Evolutionary conservation across 2,888 invertebrate genomes (phyloP), one percentile per base, ranked within the genome.

Genomic region (Troglohyphantes excavatus): DNA sequence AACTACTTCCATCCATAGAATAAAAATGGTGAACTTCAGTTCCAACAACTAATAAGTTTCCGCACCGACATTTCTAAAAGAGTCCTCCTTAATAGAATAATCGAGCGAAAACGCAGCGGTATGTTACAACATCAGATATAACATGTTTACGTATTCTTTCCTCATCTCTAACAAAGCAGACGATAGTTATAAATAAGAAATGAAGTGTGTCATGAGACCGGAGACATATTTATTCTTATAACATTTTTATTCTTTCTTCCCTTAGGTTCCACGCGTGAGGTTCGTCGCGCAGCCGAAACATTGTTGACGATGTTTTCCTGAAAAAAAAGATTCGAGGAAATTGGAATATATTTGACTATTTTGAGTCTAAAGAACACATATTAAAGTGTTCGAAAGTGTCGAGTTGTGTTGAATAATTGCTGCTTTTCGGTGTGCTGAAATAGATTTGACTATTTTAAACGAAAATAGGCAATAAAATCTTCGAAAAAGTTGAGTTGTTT

Each of bases 101-200:
- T 11, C 5, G 17, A 17, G n/a, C 53, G 39, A 53, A n/a, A 53
- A 53, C 53, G 9, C 29, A 39, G 21, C 13, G 6, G 11, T 11
- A 39, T 21, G 23, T 23, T 72, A 26, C 72, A 81, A 21, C 72
- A 68, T 79, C 26, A 81, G 65, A 46, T 63, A 73, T 65, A 23
- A 39, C 21, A n/a, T 13, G 19, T 59, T 59, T 61, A 39, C 17
- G 9, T 73, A 46, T 63, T 73, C 61, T 27, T 83, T 83, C 83
- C 73, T 83, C 73, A 65, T 61, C 63, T 68, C 9, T 76, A 68
- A 78, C 85, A 86, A 85, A 86, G 82, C 76, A 61, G 39, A 59
- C 59, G 53, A 59, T 59, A n/a, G 53, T 81, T 89, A 89, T 82
- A 89, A 82, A 89, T 89, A 82, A 68, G 73, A 67, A 70, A 82